Base-by-base conservation (phyloP, 2,113 vertebrate species). In the Channa maculata region DNA sequence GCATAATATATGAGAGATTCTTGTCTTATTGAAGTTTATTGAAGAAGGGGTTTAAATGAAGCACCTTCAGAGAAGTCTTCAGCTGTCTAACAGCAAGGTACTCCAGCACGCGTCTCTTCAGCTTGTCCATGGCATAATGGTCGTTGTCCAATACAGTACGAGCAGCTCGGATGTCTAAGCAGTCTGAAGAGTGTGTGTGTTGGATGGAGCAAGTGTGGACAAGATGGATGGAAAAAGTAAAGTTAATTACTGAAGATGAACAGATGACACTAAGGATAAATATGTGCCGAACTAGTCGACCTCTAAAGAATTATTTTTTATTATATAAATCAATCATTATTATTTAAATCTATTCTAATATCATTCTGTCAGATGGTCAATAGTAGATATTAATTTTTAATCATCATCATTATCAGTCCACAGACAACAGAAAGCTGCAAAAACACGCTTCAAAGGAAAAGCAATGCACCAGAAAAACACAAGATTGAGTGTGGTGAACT, bases 71-170 rank as follows among this genome's bases (percentile, higher is more conserved):
- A 8, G 96, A 94, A 73, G 94, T 95, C 85, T 96, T 97, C 15
- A 99, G 95, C 88, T 99, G 97, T 6, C 97, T 91, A 5, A 99
- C 98, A 10, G 98, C 98, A 82, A 99, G 92, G 55, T 99, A 98
- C 83, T 99, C 98, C 84, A 99, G 82, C 65, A 99, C 97, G 4
- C 98, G 94, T 80, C 94, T 96, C 93, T 99, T 99, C 92, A 99
- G 62, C 83, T 98, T 98, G 66, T 99, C 95, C 96, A 99, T 95
- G 76, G 97, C 98, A 0, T 99, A 99, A 78, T 99, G 97, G 79
- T 99, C 97, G 4, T 96, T 98, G 87, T 99, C 97, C 91, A 99
- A 52, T 6, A 97, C 94, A 41, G 96, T 91, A 0, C 97, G 95
- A 45, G 98, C 98, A 0, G 96, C 95, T 3, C 90, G 90, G 80